Evolutionary conservation across 2,797 vertebrate species (phyloP), one percentile per base, ranked within the genome.

Genomic region (Galaxias olidus): DNA sequence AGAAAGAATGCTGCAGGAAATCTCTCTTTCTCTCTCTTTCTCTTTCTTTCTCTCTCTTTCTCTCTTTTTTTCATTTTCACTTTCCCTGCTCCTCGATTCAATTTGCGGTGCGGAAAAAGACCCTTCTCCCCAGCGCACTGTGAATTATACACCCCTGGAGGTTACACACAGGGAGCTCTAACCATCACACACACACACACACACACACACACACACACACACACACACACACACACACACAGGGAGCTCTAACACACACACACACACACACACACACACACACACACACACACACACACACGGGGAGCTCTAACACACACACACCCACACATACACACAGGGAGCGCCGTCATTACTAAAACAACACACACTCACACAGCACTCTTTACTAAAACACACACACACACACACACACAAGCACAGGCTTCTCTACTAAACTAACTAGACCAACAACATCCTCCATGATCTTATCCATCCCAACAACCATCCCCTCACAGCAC

Each of bases 1-100:
- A 84, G 66, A 74, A 77, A 72, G 71, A 79, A 78, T 81, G 61
- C 81, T 84, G 82, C 81, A 76, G 84, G 86, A 86, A 78, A 52
- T 84, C 75, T 77, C 61, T 10, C 1, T 20, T 42, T 47, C 44
- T 12, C n/a, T 47, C 58, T 66, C 82, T 78, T 86, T 68, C 84
- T 86, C 79, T 79, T 61, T 72, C 71, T 46, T 59, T 73, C 60
- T 66, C 65, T 76, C 58, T 41, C 18, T 75, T 54, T 47, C 58
- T 66, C 82, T 78, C 86, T 68, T 85, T 86, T 77, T 79, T 61
- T 72, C 71, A 43, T 59, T 73, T 58, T 66, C 65, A 75, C 58
- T 41, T 30, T 75, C 55, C 71, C 60, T 55, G 51, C 67, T 72
- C 56, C 65, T 73, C 71, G 58, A 0, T 73, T 77, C 65, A 49